Evolutionary conservation across 2,797 vertebrate species (phyloP).

Genomic region (Mareca strepera): DNA sequence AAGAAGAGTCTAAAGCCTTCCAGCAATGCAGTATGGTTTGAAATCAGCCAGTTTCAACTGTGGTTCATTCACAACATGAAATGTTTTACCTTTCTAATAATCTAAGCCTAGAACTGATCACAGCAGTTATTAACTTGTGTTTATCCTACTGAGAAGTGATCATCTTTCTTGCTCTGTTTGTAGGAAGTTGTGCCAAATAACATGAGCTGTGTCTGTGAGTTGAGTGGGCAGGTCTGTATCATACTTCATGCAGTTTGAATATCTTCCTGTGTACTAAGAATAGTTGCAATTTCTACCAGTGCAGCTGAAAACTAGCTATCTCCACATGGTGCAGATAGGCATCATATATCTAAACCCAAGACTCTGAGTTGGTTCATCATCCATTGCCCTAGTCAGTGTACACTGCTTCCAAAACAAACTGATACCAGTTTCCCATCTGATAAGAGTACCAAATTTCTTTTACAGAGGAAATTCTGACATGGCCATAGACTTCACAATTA

Average conservation of each 20-base stretch:
- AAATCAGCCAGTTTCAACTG: neutral
- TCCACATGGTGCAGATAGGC: neutral
- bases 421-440: neutral
- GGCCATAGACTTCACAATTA: neutral
- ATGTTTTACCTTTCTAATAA: neutral
- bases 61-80: neutral
- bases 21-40: neutral
- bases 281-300: neutral
- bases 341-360: neutral
- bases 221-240: neutral
- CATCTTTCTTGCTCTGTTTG: neutral
- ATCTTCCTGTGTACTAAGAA: neutral
- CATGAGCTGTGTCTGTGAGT: neutral
- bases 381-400: neutral
- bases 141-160: neutral
- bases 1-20: neutral
- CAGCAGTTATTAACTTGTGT: neutral
- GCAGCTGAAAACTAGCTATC: neutral
- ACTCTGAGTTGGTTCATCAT: neutral
- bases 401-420: neutral
- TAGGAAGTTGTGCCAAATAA: neutral
- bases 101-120: neutral
- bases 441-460: neutral
- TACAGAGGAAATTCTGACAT: neutral
- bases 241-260: neutral